phyloP scores from a whole-genome alignment of 2,888 invertebrate species.

The Sinhomidia bicolor region DNA sequence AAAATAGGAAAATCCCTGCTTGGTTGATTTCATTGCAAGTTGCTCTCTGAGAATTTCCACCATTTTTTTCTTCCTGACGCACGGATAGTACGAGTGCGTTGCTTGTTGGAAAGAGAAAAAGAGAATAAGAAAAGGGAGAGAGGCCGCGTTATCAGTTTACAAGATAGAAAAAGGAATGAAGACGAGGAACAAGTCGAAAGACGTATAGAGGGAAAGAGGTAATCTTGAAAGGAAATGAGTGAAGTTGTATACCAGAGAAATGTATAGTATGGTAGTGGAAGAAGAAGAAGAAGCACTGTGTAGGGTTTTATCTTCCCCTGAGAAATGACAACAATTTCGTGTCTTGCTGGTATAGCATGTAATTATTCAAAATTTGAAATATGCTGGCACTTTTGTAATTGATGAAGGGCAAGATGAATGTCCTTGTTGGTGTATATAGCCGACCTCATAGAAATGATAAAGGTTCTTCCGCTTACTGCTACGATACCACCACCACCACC shows the following conservation, averaged over 20 bases:
- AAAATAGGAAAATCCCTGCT: neutral
- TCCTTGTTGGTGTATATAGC: slow-evolving; percentile 65
- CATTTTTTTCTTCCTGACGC: neutral
- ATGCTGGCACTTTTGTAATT: slow-evolving; percentile 77
- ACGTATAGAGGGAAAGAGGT: slow-evolving; percentile 15
- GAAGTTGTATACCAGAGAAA: slow-evolving; percentile 10
- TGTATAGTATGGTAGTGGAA: neutral
- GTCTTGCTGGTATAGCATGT: slow-evolving; percentile 69
- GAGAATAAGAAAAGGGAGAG: too few relatives aligned
- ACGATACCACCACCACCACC: neutral
- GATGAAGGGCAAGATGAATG: slow-evolving; percentile 75
- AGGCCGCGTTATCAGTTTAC: neutral
- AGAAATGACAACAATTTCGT: slow-evolving; percentile 73
- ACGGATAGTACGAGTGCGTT: neutral
- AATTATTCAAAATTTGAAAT: slow-evolving; percentile 77
- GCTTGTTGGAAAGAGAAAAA: too few relatives aligned
- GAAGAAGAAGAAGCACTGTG: neutral
- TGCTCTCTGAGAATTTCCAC: neutral
- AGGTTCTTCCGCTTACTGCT: slow-evolving; percentile 67
- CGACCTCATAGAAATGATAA: slow-evolving; percentile 71
- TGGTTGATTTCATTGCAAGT: neutral
- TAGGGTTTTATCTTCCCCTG: slow-evolving; percentile 55
- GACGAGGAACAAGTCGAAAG: neutral
- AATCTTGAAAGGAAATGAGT: slow-evolving; percentile 67
- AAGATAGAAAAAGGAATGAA: neutral